Percentiles rank a stretch among this genome's conserved stretches.
Evolutionary conservation across 2,113 vertebrate genomes (phyloP).

Genomic region (Reinhardtius hippoglossoides): DNA sequence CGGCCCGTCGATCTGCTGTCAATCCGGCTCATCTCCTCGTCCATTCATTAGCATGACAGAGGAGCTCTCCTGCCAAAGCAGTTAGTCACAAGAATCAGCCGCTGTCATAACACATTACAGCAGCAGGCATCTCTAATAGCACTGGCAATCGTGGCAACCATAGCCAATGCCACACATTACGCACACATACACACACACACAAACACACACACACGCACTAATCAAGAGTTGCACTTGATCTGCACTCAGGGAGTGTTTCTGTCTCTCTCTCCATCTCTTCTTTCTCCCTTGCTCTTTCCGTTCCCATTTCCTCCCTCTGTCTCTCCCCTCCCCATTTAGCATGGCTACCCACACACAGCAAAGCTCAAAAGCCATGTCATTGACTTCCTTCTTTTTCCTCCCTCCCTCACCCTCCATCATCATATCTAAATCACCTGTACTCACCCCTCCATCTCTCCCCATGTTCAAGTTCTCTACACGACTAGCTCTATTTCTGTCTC

Average conservation of each 20-base stretch:
- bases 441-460: constrained; percentile 26
- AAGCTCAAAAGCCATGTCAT: constrained; percentile 24
- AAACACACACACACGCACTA: constrained; percentile 35
- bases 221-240: constrained; percentile 64
- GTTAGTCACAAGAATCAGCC: constrained; percentile 83
- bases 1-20: constrained; percentile 73
- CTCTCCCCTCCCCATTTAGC: constrained; percentile 33
- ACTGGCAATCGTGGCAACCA: constrained; percentile 67
- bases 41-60: constrained; percentile 83
- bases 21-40: constrained; percentile 74
- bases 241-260: constrained; percentile 67
- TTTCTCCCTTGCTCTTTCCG: constrained; percentile 38
- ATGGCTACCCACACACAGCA: constrained; percentile 41
- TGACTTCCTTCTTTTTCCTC: constrained; percentile 37
- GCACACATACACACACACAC: constrained; percentile 21
- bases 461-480: constrained; percentile 30
- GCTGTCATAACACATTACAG: constrained; percentile 84
- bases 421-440: constrained; percentile 39
- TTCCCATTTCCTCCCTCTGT: constrained; percentile 35
- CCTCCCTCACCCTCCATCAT: constrained; percentile 23
- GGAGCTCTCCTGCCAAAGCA: constrained; percentile 81
- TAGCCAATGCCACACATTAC: constrained; percentile 56
- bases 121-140: constrained; percentile 71
- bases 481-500: constrained; percentile 63
- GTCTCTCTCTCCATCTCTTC: constrained; percentile 45